Base-by-base conservation (phyloP, 2,113 vertebrate genomes). In the Pedetes capensis region DNA sequence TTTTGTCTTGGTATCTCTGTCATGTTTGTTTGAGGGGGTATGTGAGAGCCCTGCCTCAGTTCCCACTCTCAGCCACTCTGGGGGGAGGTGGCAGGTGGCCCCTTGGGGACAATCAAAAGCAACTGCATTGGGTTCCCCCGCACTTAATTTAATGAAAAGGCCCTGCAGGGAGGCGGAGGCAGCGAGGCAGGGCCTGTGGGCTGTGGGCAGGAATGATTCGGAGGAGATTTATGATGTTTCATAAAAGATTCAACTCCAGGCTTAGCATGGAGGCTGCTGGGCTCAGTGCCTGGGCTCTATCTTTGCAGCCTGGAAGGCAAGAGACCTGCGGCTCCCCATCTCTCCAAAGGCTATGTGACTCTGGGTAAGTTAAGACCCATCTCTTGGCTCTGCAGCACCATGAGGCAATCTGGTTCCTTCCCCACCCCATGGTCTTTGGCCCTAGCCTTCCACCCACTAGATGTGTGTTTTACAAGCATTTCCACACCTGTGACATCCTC, bases 81-180 rank as follows among this genome's bases (percentile, higher is more conserved):
- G 55, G 93, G 17, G 55, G 93, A 90, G 59, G 71, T 61, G 80
- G 85, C 55, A 29, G 29, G 91, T 61, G 92, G 64, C 68, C 76
- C 39, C 72, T 76, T 0, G 6, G 82, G 66, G 85, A 59, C 92
- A 89, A 61, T 84, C 59, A 96, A 96, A 88, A 42, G 42, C 59
- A 69, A 79, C 92, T 59, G 63, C 55, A 6, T 92, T 78, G 75
- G 72, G 84, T 57, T 69, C 95, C 44, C n/a, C 55, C 57, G 10
- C 79, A 88, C 91, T 96, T 87, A 74, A 96, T 4, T 68, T 94
- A 93, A 96, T 90, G 86, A 92, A 95, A 97, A 86, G 78, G 29
- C 93, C 87, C 75, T 47, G 94, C 32, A 71, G 87, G 83, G 49
- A 37, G 66, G 49, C 78, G 61, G 37, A 88, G 32, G 71, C 93